Conservation (phyloP, 2,113 vertebrate genomes). For the Gallinago jamesoni region DNA sequence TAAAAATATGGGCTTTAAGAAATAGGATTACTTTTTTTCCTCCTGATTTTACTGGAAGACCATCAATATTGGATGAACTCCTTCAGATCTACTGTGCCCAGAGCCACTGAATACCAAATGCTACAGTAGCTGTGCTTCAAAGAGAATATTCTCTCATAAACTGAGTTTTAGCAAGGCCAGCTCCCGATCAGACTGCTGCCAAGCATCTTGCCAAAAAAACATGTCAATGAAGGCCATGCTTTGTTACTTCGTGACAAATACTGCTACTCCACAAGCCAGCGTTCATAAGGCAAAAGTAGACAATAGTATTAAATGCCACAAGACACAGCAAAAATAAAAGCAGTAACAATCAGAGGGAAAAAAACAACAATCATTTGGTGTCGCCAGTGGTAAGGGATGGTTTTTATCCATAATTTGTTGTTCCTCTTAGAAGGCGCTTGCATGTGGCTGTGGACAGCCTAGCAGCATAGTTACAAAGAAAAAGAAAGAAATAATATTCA, state of each 20-base stretch:
- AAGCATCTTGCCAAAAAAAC: background rate
- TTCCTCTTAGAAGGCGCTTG: background rate
- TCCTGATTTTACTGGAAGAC: conserved; percentile 24
- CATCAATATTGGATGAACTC: conserved; percentile 70
- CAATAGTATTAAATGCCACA: background rate
- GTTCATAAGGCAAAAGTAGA: background rate
- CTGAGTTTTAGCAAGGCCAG: conserved; percentile 36
- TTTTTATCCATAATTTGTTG: background rate
- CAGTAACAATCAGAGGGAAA: background rate
- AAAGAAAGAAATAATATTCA: background rate
- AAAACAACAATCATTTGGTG: background rate
- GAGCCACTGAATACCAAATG: conserved; percentile 59
- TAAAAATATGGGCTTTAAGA: background rate
- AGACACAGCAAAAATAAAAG: background rate
- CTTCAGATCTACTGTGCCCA: conserved; percentile 49
- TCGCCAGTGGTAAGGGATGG: background rate
- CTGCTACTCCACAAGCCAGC: background rate
- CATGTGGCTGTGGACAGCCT: background rate
- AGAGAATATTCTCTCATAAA: conserved; percentile 65
- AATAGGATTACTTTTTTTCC: background rate
- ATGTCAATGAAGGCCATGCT: background rate
- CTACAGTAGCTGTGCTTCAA: conserved; percentile 48
- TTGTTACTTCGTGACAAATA: background rate
- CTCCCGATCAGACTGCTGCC: background rate
- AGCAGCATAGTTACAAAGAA: background rate